Percentiles rank a stretch among this genome's conserved stretches.
These are phyloP conservation scores for Drusus annulatus DNA, from an alignment of 1,140 invertebrate species.

Conservation along the genomic window DNA sequence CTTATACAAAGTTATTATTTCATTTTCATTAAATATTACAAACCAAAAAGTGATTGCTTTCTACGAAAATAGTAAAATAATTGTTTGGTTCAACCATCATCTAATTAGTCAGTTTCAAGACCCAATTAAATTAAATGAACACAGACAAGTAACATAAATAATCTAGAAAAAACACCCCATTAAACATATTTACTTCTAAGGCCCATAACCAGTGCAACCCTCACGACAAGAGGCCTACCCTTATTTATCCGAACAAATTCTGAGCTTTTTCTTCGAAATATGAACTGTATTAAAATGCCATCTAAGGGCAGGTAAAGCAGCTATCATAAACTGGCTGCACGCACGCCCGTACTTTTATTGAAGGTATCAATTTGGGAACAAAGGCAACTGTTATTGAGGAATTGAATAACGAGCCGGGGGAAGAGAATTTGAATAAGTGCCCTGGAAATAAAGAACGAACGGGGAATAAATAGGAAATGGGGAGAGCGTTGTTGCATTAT, in stretches of 20 bases:
- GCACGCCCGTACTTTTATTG: conserved; percentile 19
- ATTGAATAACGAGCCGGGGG: conserved; percentile 17
- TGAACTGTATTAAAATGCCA: conserved; percentile 5
- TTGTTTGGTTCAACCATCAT: no score
- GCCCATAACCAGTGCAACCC: background rate
- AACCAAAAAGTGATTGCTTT: no score
- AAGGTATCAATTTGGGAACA: conserved; percentile 32
- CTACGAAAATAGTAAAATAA: no score
- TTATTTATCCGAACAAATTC: background rate
- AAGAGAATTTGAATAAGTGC: conserved; percentile 28
- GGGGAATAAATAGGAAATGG: background rate
- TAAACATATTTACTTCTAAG: no score
- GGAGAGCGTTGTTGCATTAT: no score
- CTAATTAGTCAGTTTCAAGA: no score
- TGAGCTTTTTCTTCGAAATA: background rate
- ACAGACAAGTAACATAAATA: no score
- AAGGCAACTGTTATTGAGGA: conserved; percentile 5
- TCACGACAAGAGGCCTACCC: background rate
- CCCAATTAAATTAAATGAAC: no score
- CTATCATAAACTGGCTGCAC: conserved; percentile 14
- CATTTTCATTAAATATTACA: no score
- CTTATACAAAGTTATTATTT: no score
- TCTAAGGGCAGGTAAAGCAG: background rate
- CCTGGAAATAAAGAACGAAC: background rate
- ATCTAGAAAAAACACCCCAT: no score